Evolutionary conservation across 2,888 invertebrate genomes (phyloP).

Genomic region (Phania funesta): DNA sequence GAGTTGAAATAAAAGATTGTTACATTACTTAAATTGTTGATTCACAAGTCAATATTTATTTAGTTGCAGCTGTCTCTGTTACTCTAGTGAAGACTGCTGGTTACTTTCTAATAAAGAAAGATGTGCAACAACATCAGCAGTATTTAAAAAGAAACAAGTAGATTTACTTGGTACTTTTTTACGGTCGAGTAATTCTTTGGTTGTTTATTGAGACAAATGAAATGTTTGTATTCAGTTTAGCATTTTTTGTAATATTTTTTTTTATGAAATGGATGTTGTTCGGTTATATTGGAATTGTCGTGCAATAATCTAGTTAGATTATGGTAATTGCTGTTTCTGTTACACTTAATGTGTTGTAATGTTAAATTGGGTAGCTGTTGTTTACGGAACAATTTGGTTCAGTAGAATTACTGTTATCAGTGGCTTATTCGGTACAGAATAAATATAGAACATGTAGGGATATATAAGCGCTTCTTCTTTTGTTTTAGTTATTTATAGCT

Average conservation of each 20-base stretch:
- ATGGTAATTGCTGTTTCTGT: constrained; percentile 63
- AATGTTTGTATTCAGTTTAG: constrained; percentile 15
- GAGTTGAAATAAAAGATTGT: constrained; percentile 48
- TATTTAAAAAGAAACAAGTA: constrained; percentile 10
- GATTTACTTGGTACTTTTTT: constrained; percentile 16
- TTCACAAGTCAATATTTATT: constrained; percentile 64
- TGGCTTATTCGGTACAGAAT: constrained; percentile 7
- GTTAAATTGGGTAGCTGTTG: constrained; percentile 70
- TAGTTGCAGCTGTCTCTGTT: constrained; percentile 2
- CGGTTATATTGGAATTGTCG: constrained; percentile 36
- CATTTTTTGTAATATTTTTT: background rate
- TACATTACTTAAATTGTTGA: constrained; percentile 60
- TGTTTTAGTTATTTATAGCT: no score
- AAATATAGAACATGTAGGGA: background rate
- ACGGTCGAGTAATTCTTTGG: background rate
- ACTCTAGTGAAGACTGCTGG: constrained; percentile 52
- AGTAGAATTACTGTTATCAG: constrained; percentile 34
- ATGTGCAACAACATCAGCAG: background rate
- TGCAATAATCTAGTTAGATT: constrained; percentile 64
- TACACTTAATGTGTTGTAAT: constrained; percentile 56
- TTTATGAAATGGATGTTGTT: constrained; percentile 1
- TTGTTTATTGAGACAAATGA: constrained; percentile 30
- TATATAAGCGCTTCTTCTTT: no score
- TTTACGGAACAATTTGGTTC: constrained; percentile 38
- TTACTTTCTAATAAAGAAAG: constrained; percentile 11